Conservation (phyloP, 2,113 vertebrate species). For the Mionectes macconnelli region DNA sequence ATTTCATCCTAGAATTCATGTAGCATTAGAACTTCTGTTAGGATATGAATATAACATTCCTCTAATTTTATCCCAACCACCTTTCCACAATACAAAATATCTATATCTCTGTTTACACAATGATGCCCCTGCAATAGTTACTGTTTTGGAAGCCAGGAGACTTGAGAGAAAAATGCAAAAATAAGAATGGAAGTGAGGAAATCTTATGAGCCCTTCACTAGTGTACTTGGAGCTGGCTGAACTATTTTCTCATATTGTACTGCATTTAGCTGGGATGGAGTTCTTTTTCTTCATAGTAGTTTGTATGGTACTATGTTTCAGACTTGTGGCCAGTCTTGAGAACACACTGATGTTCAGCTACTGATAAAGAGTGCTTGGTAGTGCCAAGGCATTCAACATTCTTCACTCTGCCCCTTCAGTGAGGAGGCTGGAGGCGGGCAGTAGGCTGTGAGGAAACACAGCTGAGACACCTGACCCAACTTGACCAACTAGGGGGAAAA, state of each 20-base stretch:
- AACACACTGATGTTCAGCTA: not conserved
- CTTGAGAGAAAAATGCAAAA: not conserved
- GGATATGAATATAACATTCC: not conserved
- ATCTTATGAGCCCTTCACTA: not conserved
- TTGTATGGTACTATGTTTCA: not conserved
- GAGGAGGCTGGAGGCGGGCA: accelerated
- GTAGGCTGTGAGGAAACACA: not conserved
- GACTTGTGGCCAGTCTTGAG: not conserved
- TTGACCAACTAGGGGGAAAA: accelerated
- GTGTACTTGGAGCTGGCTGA: not conserved
- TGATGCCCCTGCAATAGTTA: not conserved
- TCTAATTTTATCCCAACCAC: not conserved
- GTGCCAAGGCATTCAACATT: not conserved
- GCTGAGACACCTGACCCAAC: not conserved
- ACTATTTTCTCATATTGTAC: not conserved
- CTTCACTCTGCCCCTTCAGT: not conserved
- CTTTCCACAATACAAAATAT: not conserved
- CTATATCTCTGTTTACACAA: not conserved
- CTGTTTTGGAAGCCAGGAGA: not conserved
- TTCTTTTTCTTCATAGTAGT: not conserved
- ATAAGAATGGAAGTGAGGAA: not conserved
- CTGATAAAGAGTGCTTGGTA: not conserved
- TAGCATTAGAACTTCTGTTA: not conserved
- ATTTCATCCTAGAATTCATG: accelerated
- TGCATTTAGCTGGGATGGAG: accelerated